phyloP scores from a whole-genome alignment of 2,888 invertebrate species.

The Camptogramma bilineatum region DNA sequence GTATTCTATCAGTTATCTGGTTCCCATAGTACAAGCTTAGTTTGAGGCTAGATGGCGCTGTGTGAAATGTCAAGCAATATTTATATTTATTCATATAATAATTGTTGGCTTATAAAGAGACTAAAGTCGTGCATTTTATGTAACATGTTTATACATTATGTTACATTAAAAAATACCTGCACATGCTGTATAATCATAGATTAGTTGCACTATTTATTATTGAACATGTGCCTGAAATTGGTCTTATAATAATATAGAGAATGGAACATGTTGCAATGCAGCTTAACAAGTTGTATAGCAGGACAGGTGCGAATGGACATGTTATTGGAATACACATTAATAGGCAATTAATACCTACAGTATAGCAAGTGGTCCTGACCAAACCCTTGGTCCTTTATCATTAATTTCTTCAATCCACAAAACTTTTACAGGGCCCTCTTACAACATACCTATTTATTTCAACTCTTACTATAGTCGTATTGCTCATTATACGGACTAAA shows the following conservation, averaged over 20 bases:
- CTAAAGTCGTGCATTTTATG: too few species aligned
- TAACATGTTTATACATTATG: neutral
- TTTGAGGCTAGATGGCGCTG: too few species aligned
- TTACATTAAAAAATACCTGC: too few species aligned
- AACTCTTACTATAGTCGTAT: too few species aligned
- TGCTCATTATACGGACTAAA: too few species aligned
- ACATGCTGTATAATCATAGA: conserved; percentile 3
- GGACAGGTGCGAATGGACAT: conserved; percentile 20
- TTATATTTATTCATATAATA: too few species aligned
- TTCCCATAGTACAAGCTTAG: too few species aligned
- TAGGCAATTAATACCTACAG: neutral
- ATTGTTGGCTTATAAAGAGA: too few species aligned
- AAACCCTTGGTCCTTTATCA: neutral
- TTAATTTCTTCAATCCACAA: neutral
- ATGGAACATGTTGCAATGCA: conserved; percentile 10
- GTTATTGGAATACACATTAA: conserved; percentile 8
- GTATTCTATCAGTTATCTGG: too few species aligned
- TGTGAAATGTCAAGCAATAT: too few species aligned
- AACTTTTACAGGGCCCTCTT: neutral
- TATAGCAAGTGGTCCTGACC: neutral
- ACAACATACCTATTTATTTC: too few species aligned
- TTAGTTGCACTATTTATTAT: conserved; percentile 1
- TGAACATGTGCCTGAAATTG: conserved; percentile 1
- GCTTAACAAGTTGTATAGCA: conserved; percentile 18
- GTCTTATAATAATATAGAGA: neutral